phyloP scores from a whole-genome alignment of 35 echinoderm and acorn worm species.

The Antedon bifida region DNA sequence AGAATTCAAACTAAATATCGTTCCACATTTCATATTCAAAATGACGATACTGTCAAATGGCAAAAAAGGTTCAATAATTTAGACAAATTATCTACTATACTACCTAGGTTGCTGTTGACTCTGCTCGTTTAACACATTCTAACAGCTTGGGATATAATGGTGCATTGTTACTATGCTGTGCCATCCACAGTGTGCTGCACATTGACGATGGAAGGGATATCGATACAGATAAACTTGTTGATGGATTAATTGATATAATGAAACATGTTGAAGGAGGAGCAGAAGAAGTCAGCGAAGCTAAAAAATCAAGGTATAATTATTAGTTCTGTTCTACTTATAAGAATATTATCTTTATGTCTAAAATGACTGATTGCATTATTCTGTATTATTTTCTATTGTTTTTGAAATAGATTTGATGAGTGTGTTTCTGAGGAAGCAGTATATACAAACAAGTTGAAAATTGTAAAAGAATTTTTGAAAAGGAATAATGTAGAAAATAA shows the following conservation, averaged over 20 bases:
- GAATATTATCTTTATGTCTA: too few relatives aligned
- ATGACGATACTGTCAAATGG: too few relatives aligned
- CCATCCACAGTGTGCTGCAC: constrained; percentile 63
- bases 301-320: too few relatives aligned
- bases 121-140: constrained; percentile 64
- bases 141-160: constrained; percentile 74
- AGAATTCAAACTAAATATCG: too few relatives aligned
- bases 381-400: too few relatives aligned
- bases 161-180: constrained; percentile 58
- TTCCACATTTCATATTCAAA: too few relatives aligned
- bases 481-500: constrained; percentile 9
- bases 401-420: neutral
- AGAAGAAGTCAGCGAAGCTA: neutral
- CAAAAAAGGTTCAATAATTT: too few relatives aligned
- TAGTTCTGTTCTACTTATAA: too few relatives aligned
- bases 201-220: constrained; percentile 19
- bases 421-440: neutral
- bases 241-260: constrained; percentile 47
- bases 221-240: constrained; percentile 31
- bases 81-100: too few relatives aligned
- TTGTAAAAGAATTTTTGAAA: constrained; percentile 22
- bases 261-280: constrained; percentile 28
- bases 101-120: constrained; percentile 60
- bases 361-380: too few relatives aligned
- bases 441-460: constrained; percentile 35